These are phyloP conservation scores for Upupa epops DNA, from an alignment of 2,113 vertebrate genomes.

Conservation along the genomic window DNA sequence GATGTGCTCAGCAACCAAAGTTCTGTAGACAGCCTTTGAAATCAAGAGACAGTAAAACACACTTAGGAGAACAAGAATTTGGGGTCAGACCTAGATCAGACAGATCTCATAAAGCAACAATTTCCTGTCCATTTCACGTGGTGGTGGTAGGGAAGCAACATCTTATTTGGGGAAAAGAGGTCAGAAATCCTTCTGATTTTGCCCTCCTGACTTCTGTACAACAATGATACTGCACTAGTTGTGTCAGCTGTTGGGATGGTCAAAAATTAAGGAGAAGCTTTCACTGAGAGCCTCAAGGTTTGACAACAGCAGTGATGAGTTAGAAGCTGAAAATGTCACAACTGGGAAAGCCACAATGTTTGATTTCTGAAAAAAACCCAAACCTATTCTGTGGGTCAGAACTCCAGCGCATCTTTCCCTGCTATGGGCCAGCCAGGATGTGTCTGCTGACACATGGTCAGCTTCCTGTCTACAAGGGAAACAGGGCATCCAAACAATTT, in stretches of 20 bases:
- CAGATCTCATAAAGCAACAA: background rate
- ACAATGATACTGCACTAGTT: background rate
- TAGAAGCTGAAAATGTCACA: background rate
- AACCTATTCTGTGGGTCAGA: background rate
- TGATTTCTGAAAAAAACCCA: background rate
- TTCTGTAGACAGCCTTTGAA: background rate
- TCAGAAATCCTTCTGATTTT: background rate
- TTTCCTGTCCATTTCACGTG: background rate
- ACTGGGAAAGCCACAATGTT: background rate
- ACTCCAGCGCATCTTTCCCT: background rate
- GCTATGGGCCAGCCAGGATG: background rate
- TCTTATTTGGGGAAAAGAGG: background rate
- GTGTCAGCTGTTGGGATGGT: background rate
- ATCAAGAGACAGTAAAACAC: background rate
- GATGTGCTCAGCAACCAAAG: background rate
- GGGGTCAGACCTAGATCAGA: rapidly evolving
- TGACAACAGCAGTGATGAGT: background rate
- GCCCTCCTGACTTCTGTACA: background rate
- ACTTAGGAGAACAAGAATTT: background rate
- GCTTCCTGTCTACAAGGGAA: background rate
- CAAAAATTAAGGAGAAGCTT: background rate
- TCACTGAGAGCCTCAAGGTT: background rate
- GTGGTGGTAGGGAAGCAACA: background rate
- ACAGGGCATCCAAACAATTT: background rate
- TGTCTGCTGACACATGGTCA: background rate